Evolutionary conservation across 2,113 vertebrate species (phyloP).

Genomic region (Leiothrix lutea): DNA sequence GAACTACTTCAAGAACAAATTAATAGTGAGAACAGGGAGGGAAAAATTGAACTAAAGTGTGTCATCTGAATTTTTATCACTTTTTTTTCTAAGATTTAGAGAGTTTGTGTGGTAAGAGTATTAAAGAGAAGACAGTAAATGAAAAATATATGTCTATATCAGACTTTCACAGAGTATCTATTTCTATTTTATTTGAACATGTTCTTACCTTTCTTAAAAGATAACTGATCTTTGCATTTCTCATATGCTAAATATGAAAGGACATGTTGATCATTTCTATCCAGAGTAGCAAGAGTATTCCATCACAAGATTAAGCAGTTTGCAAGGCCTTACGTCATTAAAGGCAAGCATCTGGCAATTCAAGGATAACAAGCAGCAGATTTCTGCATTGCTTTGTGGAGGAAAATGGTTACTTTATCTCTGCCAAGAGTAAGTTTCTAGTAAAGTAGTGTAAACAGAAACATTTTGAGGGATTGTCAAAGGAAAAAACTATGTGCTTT

Average conservation of each 20-base stretch:
- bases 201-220: background rate
- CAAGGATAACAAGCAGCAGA: constrained; percentile 72
- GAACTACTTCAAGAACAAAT: background rate
- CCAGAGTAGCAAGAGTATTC: constrained; percentile 49
- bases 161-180: background rate
- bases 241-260: constrained; percentile 5
- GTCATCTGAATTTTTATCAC: background rate
- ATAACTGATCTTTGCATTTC: background rate
- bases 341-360: constrained; percentile 66
- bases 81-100: background rate
- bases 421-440: constrained; percentile 68
- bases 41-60: background rate
- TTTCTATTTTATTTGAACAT: constrained; percentile 13
- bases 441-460: constrained; percentile 68
- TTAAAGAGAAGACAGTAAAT: background rate
- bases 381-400: constrained; percentile 66
- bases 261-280: constrained; percentile 32
- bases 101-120: background rate
- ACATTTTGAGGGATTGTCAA: constrained; percentile 55
- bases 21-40: background rate
- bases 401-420: constrained; percentile 73
- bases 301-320: constrained; percentile 65
- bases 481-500: background rate
- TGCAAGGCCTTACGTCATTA: constrained; percentile 65
- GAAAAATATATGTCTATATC: background rate